Evolutionary conservation across 2,113 vertebrate species (phyloP).

Genomic region (Hoplias malabaricus): DNA sequence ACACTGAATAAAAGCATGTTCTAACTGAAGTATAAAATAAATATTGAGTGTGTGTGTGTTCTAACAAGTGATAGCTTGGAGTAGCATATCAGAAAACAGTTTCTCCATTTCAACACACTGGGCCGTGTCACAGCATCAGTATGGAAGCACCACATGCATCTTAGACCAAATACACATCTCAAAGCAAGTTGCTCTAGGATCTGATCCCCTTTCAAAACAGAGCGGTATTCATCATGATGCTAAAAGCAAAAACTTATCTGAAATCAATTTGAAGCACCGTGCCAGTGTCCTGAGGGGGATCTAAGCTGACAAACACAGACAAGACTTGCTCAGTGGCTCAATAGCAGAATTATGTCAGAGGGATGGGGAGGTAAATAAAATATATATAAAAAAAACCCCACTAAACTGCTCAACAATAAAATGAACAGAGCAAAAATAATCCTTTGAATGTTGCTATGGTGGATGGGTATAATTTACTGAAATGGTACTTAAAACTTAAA

Average conservation of each 20-base stretch:
- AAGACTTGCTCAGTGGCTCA: not conserved
- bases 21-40: not conserved
- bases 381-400: too few relatives aligned
- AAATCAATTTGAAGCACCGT: not conserved
- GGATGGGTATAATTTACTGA: too few relatives aligned
- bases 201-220: not conserved
- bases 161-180: not conserved
- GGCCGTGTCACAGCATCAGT: not conserved
- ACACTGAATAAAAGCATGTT: not conserved
- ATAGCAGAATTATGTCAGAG: not conserved
- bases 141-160: not conserved
- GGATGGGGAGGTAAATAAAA: not conserved
- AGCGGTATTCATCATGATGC: not conserved
- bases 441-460: too few relatives aligned
- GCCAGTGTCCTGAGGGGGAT: not conserved
- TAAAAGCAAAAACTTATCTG: not conserved
- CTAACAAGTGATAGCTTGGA: not conserved
- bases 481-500: too few relatives aligned
- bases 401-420: too few relatives aligned
- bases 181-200: not conserved
- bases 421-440: too few relatives aligned
- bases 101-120: not conserved
- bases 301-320: not conserved
- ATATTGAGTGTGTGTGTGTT: not conserved
- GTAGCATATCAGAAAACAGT: not conserved